These are phyloP conservation scores for Trachemys scripta DNA, from an alignment of 2,113 vertebrate species.

Conservation along the genomic window DNA sequence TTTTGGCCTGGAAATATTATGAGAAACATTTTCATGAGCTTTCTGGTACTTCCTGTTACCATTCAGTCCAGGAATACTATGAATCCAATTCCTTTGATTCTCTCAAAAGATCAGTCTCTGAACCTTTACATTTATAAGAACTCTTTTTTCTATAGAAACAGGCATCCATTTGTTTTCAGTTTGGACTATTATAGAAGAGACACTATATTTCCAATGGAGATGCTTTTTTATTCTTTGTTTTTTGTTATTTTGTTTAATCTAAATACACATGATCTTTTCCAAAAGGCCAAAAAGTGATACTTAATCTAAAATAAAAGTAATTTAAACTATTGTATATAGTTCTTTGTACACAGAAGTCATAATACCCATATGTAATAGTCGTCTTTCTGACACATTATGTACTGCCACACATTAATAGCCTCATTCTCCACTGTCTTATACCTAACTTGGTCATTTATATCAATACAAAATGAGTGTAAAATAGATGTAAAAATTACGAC, in stretches of 20 bases:
- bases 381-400: not conserved
- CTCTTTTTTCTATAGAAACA: not conserved
- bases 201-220: not conserved
- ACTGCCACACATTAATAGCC: not conserved
- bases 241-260: not conserved
- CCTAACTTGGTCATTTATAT: not conserved
- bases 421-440: not conserved
- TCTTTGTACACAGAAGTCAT: not conserved
- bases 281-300: not conserved
- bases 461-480: not conserved
- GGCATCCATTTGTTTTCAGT: not conserved
- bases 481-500: not conserved
- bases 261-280: not conserved
- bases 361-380: not conserved
- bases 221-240: not conserved
- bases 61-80: not conserved
- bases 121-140: not conserved
- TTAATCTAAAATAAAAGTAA: not conserved
- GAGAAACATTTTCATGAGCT: not conserved
- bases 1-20: not conserved
- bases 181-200: not conserved
- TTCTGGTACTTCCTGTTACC: not conserved
- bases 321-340: not conserved
- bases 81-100: not conserved
- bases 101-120: not conserved